phyloP scores from a whole-genome alignment of 92 coral and sea anemone species.

The Heliopora coerulea region DNA sequence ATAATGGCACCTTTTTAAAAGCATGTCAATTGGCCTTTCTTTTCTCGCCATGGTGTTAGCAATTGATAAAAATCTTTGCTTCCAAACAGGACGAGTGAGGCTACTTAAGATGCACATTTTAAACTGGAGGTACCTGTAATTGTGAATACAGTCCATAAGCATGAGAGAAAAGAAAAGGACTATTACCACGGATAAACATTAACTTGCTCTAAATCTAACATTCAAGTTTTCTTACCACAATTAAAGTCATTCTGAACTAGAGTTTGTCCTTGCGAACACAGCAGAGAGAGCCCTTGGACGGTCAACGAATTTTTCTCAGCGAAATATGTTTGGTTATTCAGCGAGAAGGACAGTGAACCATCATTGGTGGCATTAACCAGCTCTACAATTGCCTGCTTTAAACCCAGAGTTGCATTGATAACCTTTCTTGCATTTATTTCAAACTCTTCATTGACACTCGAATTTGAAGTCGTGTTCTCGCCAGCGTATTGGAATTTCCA shows the following conservation, averaged over 20 bases:
- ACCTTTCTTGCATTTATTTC: slow-evolving; percentile 55
- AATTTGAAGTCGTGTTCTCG: slow-evolving; percentile 44
- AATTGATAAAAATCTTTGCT: no score
- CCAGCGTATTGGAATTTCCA: slow-evolving; percentile 49
- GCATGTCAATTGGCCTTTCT: no score
- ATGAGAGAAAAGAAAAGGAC: no score
- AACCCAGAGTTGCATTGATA: slow-evolving; percentile 47
- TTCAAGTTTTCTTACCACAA: slow-evolving; percentile 64
- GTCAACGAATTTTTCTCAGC: slow-evolving; percentile 48
- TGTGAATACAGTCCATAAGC: no score
- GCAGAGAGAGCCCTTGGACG: slow-evolving; percentile 40
- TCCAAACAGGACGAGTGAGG: no score
- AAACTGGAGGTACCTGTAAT: no score
- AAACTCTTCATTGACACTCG: slow-evolving; percentile 35
- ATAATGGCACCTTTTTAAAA: no score
- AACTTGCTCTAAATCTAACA: no score
- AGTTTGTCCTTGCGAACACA: slow-evolving; percentile 53
- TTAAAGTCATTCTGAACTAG: slow-evolving; percentile 46
- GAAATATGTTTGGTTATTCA: slow-evolving; percentile 18
- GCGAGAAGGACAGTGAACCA: slow-evolving; percentile 22
- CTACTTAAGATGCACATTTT: no score
- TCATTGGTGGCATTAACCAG: slow-evolving; percentile 52
- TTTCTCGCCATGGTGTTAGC: no score
- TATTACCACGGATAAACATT: no score
- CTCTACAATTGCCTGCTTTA: slow-evolving; percentile 44